Conservation (phyloP, 2,888 invertebrate genomes). For the Plagiodera versicolora region DNA sequence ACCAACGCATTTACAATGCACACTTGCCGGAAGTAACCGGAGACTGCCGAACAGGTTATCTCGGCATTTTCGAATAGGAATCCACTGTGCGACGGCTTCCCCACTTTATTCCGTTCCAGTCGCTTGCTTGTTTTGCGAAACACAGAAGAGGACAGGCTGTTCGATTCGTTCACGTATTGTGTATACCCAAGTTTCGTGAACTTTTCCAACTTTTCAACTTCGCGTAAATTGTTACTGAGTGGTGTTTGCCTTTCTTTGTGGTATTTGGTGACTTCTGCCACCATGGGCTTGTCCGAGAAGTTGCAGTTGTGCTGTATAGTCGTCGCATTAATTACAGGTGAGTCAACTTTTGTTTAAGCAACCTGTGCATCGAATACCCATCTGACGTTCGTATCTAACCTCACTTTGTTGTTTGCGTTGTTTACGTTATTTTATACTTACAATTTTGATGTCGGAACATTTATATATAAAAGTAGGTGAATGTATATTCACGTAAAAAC, state of each 20-base stretch:
- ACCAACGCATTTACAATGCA: too few species aligned
- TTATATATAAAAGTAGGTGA: too few species aligned
- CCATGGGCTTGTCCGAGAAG: slow-evolving; percentile 21
- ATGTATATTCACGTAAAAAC: too few species aligned
- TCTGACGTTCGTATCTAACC: slow-evolving; percentile 11
- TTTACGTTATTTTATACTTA: too few species aligned
- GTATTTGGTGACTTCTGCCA: slow-evolving; percentile 29
- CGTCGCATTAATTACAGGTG: slow-evolving; percentile 34
- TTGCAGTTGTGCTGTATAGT: slow-evolving; percentile 28
- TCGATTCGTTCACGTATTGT: not conserved
- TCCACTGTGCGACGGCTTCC: slow-evolving; percentile 14
- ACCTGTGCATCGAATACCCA: not conserved
- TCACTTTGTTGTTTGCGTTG: slow-evolving; percentile 12
- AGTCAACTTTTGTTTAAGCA: slow-evolving; percentile 21
- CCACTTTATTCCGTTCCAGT: slow-evolving; percentile 26
- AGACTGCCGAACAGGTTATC: slow-evolving; percentile 31
- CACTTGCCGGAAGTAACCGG: slow-evolving; percentile 12
- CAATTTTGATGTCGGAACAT: too few species aligned
- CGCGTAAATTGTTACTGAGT: slow-evolving; percentile 13
- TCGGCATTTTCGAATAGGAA: slow-evolving; percentile 24
- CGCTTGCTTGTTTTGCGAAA: slow-evolving; percentile 23
- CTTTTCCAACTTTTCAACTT: slow-evolving; percentile 32
- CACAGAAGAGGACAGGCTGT: not conserved
- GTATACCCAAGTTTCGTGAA: slow-evolving; percentile 31
- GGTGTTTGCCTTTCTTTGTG: slow-evolving; percentile 25